Percentiles rank a stretch among this genome's conserved stretches.
These are phyloP conservation scores for Metopia argyrocephala DNA, from an alignment of 2,888 invertebrate genomes.

Conservation along the genomic window DNA sequence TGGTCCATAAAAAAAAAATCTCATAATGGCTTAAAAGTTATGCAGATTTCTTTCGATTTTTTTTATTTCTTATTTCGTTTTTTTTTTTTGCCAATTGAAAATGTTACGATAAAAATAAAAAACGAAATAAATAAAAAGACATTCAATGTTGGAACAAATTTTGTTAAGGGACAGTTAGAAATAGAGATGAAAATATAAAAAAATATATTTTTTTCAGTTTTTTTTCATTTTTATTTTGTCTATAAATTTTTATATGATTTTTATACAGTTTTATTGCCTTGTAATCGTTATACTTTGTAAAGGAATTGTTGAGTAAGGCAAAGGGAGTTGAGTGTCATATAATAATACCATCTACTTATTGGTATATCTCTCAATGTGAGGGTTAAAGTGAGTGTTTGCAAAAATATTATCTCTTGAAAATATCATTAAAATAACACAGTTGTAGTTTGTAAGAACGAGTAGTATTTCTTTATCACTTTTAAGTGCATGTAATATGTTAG, in stretches of 20 bases:
- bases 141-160: constrained; percentile 28
- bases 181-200: constrained; percentile 33
- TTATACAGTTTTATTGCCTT: constrained; percentile 64
- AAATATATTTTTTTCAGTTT: too few relatives aligned
- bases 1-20: background rate
- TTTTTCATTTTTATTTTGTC: too few relatives aligned
- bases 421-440: background rate
- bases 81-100: background rate
- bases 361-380: too few relatives aligned
- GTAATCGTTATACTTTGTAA: constrained; percentile 60
- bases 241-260: constrained; percentile 57
- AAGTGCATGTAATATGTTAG: background rate
- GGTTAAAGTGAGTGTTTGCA: too few relatives aligned
- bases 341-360: too few relatives aligned
- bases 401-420: background rate
- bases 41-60: constrained; percentile 60
- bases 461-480: background rate
- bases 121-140: background rate
- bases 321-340: background rate
- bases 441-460: too few relatives aligned
- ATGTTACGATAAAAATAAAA: constrained; percentile 5
- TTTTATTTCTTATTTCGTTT: constrained; percentile 23
- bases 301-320: background rate
- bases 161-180: constrained; percentile 54
- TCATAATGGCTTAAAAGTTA: constrained; percentile 43